phyloP scores from a whole-genome alignment of 2,888 invertebrate species.

The Ormia ochracea region DNA sequence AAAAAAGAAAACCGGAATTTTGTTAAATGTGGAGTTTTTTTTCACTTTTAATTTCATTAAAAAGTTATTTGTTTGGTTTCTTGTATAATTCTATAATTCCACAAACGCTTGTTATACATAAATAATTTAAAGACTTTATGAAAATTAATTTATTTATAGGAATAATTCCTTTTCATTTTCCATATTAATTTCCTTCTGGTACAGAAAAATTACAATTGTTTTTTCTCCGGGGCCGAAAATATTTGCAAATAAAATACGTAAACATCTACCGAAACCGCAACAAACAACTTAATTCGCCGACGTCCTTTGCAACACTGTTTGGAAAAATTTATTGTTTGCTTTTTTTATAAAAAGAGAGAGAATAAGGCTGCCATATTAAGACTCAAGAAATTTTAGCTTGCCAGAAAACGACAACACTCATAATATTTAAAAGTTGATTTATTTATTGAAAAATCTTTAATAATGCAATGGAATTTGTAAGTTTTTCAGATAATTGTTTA shows the following conservation, averaged over 20 bases:
- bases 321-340: conserved; percentile 13
- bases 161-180: neutral
- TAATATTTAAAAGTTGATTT: too few relatives aligned
- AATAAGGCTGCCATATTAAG: neutral
- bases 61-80: conserved; percentile 1
- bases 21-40: conserved; percentile 1
- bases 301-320: conserved; percentile 56
- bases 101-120: neutral
- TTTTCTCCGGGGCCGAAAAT: conserved; percentile 26
- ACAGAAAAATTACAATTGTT: conserved; percentile 4
- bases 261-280: conserved; percentile 3
- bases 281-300: conserved; percentile 45
- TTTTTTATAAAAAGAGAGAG: neutral
- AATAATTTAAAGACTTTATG: neutral
- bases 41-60: conserved; percentile 35
- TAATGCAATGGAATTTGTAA: too few relatives aligned
- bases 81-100: conserved; percentile 5
- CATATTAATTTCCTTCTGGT: neutral
- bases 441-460: too few relatives aligned
- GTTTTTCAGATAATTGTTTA: too few relatives aligned
- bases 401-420: neutral
- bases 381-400: neutral
- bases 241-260: conserved; percentile 33
- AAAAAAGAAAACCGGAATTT: conserved; percentile 1
- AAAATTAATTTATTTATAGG: neutral